These are phyloP conservation scores for Scleropages formosus DNA, from an alignment of 2,797 vertebrate genomes.

Conservation along the genomic window DNA sequence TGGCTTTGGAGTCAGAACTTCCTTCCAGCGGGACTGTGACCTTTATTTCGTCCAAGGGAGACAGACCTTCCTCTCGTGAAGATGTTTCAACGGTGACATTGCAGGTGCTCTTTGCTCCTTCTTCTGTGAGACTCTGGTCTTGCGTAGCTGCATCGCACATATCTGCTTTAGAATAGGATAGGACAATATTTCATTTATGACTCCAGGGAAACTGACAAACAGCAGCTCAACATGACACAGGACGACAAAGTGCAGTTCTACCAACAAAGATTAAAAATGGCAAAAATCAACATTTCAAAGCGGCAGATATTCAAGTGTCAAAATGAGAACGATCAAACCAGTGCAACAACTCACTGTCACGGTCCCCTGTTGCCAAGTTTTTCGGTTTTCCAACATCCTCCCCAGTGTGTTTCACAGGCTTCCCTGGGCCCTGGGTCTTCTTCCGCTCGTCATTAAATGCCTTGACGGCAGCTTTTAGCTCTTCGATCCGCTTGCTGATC, in stretches of 20 bases:
- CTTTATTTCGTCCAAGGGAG: conserved; percentile 18
- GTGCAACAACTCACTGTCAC: too few relatives aligned
- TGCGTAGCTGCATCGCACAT: conserved; percentile 19
- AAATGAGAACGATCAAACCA: too few relatives aligned
- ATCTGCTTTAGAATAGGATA: too few relatives aligned
- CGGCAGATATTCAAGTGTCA: too few relatives aligned
- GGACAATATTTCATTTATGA: too few relatives aligned
- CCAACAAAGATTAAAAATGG: too few relatives aligned
- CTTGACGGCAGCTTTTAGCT: conserved; percentile 68
- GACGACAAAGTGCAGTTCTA: too few relatives aligned
- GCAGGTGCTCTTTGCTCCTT: conserved; percentile 1
- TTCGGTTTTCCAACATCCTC: neutral
- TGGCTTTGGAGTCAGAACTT: neutral
- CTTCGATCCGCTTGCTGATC: conserved; percentile 78
- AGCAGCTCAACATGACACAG: too few relatives aligned
- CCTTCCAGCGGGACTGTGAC: neutral
- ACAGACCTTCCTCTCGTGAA: neutral
- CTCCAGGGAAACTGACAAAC: too few relatives aligned
- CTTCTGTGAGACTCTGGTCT: neutral
- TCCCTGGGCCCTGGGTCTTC: conserved; percentile 23
- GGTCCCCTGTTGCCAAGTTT: conserved; percentile 6
- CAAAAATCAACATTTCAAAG: too few relatives aligned
- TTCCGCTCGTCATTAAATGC: conserved; percentile 65
- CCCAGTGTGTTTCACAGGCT: conserved; percentile 41
- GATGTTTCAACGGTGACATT: neutral